A percentile compares a stretch with the other conserved stretches of the same genome.
phyloP scores from a whole-genome alignment of 2,888 invertebrate species.

The Leucophenga montana region DNA sequence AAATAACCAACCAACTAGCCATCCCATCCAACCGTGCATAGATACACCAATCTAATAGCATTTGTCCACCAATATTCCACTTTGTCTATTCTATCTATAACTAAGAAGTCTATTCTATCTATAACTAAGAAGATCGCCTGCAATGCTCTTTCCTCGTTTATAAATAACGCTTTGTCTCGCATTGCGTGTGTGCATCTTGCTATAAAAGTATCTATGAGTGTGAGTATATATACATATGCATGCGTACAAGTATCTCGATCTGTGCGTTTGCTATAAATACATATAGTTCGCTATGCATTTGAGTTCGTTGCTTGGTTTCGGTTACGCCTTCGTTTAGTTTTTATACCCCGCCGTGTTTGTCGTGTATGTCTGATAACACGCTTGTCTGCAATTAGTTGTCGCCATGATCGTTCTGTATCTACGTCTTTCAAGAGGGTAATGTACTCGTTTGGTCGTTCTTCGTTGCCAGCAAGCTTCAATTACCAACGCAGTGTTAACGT shows the following conservation, averaged over 20 bases:
- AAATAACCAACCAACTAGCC: background rate
- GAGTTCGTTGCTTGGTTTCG: slow-evolving; percentile 15
- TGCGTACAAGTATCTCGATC: background rate
- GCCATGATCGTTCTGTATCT: slow-evolving; percentile 25
- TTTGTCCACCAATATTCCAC: background rate
- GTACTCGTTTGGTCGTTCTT: background rate
- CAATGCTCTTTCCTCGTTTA: background rate
- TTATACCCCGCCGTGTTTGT: background rate
- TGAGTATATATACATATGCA: no score
- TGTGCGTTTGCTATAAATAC: slow-evolving; percentile 22
- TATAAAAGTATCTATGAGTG: slow-evolving; percentile 46
- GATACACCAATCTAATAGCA: no score
- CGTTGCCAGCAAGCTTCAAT: slow-evolving; percentile 12
- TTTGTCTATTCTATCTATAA: no score
- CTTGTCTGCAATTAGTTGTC: slow-evolving; percentile 21
- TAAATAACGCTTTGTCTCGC: slow-evolving; percentile 34
- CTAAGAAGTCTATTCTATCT: no score
- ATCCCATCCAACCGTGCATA: no score
- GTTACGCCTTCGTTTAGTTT: slow-evolving; percentile 13
- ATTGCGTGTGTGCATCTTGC: slow-evolving; percentile 52
- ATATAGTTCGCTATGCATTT: no score
- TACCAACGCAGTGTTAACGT: slow-evolving; percentile 20
- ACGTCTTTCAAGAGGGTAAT: slow-evolving; percentile 17
- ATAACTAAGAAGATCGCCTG: background rate
- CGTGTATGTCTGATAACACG: background rate